These are phyloP conservation scores for Spilosoma lubricipeda DNA, from an alignment of 2,888 invertebrate genomes.

Conservation along the genomic window DNA sequence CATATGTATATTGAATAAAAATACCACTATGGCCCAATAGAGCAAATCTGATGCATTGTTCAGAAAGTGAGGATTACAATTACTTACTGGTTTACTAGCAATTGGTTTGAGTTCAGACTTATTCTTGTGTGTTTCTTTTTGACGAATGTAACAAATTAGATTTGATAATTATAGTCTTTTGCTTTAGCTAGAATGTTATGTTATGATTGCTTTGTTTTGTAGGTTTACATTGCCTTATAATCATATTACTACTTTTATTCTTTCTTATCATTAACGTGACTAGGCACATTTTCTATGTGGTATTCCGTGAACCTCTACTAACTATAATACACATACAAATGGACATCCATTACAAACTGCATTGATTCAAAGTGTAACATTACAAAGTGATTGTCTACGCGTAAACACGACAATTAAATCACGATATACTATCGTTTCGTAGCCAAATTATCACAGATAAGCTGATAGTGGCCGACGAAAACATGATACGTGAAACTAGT, in stretches of 20 bases:
- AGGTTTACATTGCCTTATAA: neutral
- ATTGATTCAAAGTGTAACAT: neutral
- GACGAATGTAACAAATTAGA: no score
- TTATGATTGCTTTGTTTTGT: neutral
- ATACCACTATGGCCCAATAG: no score
- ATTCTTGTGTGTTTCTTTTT: no score
- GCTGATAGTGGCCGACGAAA: slow-evolving; percentile 62
- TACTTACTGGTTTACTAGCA: no score
- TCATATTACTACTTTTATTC: neutral
- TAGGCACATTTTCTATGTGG: neutral
- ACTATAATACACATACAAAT: neutral
- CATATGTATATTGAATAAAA: no score
- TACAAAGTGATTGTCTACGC: slow-evolving; percentile 4
- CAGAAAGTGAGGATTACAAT: no score
- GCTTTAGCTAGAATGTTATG: no score
- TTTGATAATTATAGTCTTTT: no score
- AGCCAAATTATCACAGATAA: slow-evolving; percentile 76
- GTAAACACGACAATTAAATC: slow-evolving; percentile 26
- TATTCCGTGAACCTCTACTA: neutral
- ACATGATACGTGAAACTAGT: slow-evolving; percentile 65
- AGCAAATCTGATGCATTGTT: no score
- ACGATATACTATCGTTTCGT: slow-evolving; percentile 42
- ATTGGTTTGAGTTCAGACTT: no score
- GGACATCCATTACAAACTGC: neutral
- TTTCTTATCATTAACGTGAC: neutral